A percentile compares a stretch with the other conserved stretches of the same genome.
These are phyloP conservation scores for Cavia aperea DNA, from an alignment of 2,113 vertebrate genomes.

Conservation along the genomic window DNA sequence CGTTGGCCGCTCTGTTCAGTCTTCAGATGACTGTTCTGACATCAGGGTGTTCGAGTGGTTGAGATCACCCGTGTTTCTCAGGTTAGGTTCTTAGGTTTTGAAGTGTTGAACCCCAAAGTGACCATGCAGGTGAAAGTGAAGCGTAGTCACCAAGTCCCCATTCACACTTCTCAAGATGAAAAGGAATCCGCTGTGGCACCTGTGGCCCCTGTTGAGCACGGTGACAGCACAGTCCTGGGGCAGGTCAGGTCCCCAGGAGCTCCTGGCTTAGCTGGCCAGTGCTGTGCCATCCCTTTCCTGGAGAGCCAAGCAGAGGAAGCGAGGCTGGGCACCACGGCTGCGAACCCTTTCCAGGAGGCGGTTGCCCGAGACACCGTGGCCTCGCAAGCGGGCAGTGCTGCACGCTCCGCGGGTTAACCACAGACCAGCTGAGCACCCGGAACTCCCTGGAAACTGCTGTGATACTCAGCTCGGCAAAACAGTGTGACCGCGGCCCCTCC, in stretches of 20 bases:
- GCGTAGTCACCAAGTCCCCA: background rate
- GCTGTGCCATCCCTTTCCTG: background rate
- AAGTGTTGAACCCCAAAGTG: background rate
- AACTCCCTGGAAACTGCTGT: no score
- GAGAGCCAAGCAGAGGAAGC: background rate
- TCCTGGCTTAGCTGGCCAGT: background rate
- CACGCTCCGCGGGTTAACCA: background rate
- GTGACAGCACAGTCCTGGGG: background rate
- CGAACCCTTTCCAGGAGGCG: background rate
- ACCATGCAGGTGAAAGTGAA: background rate
- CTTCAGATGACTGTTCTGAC: background rate
- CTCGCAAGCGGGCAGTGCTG: constrained; percentile 28
- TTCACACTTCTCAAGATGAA: background rate
- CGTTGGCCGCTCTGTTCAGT: background rate
- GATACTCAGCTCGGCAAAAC: no score
- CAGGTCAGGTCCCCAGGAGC: background rate
- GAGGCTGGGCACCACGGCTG: background rate
- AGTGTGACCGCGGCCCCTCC: no score
- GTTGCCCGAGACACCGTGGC: background rate
- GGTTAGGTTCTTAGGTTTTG: constrained; percentile 10
- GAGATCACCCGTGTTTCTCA: background rate
- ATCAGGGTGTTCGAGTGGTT: background rate
- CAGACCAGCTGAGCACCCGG: background rate
- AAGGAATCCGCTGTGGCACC: background rate
- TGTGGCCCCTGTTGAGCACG: background rate